Base-by-base conservation (phyloP, 2,797 vertebrate species). In the Tauraco hartlaubi region DNA sequence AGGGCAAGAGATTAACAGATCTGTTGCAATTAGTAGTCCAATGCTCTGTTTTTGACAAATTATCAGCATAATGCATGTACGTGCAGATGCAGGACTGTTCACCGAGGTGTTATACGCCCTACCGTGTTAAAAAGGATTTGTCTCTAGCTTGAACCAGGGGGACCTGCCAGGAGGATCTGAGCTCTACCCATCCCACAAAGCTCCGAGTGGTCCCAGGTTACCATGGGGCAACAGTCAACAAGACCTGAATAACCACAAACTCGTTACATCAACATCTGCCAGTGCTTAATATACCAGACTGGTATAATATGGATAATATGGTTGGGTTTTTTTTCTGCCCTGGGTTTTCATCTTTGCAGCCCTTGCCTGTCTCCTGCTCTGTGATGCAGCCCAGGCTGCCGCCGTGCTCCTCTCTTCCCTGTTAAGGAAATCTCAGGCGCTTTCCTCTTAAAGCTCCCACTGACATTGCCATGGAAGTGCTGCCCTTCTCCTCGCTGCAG, bases 401-500 rank as follows among this genome's bases (percentile, higher is more conserved):
- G 5, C 49, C 3, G 18, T 37, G 85, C 78, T 69, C 62, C 48
- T 66, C 67, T 49, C 39, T 72, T 75, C 67, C 91, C 91, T 88
- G 63, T 78, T 91, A 90, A 88, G 90, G 90, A 69, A 85, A 59
- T 94, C 71, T 86, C 54, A 11, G 63, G 37, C 12, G 0, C 64
- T 78, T 51, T 56, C 51, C 68, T 81, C 28, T 77, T 49, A 55
- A 11, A 49, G 82, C 72, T 87, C 28, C 0, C 21, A 0, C 68
- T 94, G 95, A 93, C 90, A 81, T 71, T 93, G 90, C 17, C 46
- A 49, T 85, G 77, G 90, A 71, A 84, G 84, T 15, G 51, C 84
- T 92, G 96, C 88, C 96, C 96, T 96, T 90, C 95, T 82, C 82
- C 35, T 25, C 31, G 4, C 76, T 62, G 88, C 77, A 71, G 89